Percentiles rank a stretch among this genome's conserved stretches.
These are phyloP conservation scores for Petrocephalus microphthalmus DNA, from an alignment of 2,113 vertebrate species.

Conservation along the genomic window DNA sequence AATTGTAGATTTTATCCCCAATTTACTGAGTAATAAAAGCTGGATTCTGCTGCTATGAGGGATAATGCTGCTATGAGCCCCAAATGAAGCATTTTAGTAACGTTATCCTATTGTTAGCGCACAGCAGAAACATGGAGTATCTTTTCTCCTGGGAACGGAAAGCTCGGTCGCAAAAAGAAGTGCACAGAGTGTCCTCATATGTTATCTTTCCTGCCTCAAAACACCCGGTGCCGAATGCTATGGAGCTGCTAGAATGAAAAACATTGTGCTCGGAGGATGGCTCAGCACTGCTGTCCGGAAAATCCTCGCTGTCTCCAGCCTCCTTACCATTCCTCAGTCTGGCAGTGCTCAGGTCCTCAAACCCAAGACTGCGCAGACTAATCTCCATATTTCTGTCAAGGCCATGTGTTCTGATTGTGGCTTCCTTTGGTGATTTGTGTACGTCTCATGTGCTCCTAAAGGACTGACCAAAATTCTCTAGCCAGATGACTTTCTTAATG, in stretches of 20 bases:
- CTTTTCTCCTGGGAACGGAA: background rate
- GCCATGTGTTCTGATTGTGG: background rate
- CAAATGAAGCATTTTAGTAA: background rate
- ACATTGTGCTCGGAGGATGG: background rate
- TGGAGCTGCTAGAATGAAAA: background rate
- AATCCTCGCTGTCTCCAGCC: background rate
- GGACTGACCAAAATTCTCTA: background rate
- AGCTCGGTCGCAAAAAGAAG: background rate
- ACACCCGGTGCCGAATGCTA: background rate
- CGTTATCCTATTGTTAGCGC: background rate
- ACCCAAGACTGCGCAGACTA: background rate
- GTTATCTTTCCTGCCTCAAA: background rate
- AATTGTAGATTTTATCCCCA: background rate
- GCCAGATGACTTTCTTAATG: background rate
- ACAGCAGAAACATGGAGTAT: background rate
- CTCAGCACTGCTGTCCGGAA: background rate
- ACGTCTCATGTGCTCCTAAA: background rate
- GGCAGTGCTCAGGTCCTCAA: background rate
- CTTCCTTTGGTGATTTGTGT: background rate
- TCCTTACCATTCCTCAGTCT: background rate
- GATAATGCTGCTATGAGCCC: background rate
- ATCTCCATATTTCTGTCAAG: background rate
- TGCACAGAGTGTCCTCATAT: background rate
- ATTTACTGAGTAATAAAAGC: background rate
- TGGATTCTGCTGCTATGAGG: background rate